Evolutionary conservation across 1,140 invertebrate species (phyloP).

Genomic region (Sipha flava): DNA sequence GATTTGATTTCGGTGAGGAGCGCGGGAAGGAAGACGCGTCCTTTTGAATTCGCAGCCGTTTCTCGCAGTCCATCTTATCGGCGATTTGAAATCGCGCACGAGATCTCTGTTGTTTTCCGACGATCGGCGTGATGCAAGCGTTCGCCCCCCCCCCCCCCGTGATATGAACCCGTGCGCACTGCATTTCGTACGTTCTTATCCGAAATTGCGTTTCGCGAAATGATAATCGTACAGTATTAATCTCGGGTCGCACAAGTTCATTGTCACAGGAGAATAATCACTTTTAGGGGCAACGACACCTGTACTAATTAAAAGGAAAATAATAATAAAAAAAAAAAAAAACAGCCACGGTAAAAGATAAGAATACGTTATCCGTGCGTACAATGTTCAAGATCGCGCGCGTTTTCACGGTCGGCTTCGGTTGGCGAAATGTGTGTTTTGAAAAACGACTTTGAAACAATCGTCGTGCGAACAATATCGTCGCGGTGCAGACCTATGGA

Average conservation of each 20-base stretch:
- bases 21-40: too few species aligned
- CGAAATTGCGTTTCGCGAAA: background rate
- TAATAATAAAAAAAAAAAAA: background rate
- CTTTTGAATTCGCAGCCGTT: too few species aligned
- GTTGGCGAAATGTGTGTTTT: too few species aligned
- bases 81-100: too few species aligned
- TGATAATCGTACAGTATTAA: background rate
- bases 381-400: too few species aligned
- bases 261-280: constrained; percentile 10
- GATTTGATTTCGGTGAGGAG: too few species aligned
- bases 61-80: too few species aligned
- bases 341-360: background rate
- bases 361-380: background rate
- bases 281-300: constrained; percentile 13
- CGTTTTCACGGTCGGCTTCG: too few species aligned
- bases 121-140: background rate
- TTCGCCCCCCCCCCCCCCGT: background rate
- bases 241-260: constrained; percentile 19
- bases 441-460: too few species aligned
- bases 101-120: background rate
- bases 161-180: background rate
- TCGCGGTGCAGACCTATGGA: too few species aligned
- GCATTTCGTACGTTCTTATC: too few species aligned
- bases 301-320: constrained; percentile 6
- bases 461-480: too few species aligned